phyloP scores from a whole-genome alignment of 1,140 invertebrate genomes.

The Eumeta japonica region DNA sequence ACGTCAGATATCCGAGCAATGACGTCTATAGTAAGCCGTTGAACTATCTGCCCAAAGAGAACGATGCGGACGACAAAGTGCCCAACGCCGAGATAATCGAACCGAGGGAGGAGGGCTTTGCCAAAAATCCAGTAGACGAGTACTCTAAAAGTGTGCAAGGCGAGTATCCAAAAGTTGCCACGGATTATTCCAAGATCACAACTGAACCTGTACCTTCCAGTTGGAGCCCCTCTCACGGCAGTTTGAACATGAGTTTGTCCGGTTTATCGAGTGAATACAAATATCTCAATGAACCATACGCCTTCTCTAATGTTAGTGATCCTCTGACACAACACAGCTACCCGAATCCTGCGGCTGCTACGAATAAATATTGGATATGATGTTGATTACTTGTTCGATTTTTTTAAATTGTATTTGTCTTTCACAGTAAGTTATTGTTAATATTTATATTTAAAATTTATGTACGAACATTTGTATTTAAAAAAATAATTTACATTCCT shows the following conservation, averaged over 20 bases:
- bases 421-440: background rate
- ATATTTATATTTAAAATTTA: no score
- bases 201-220: slow-evolving; percentile 50
- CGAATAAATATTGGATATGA: slow-evolving; percentile 57
- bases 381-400: slow-evolving; percentile 20
- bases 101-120: slow-evolving; percentile 39
- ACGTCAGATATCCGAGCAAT: slow-evolving; percentile 38
- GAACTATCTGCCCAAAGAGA: slow-evolving; percentile 47
- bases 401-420: slow-evolving; percentile 26
- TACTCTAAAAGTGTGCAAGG: slow-evolving; percentile 48
- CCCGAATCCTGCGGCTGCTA: slow-evolving; percentile 38
- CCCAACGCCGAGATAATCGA: slow-evolving; percentile 44
- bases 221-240: slow-evolving; percentile 52
- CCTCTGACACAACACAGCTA: slow-evolving; percentile 49
- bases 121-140: slow-evolving; percentile 36
- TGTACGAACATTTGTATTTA: no score
- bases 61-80: slow-evolving; percentile 38
- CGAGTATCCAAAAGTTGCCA: slow-evolving; percentile 47
- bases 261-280: slow-evolving; percentile 48
- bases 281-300: slow-evolving; percentile 47
- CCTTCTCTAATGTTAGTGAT: slow-evolving; percentile 50
- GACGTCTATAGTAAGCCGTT: slow-evolving; percentile 50
- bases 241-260: slow-evolving; percentile 48
- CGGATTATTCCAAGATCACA: slow-evolving; percentile 59
- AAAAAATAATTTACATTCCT: no score